Percentiles rank a stretch among this genome's conserved stretches.
Evolutionary conservation across 2,888 invertebrate genomes (phyloP).

Genomic region (Penaeus monodon): DNA sequence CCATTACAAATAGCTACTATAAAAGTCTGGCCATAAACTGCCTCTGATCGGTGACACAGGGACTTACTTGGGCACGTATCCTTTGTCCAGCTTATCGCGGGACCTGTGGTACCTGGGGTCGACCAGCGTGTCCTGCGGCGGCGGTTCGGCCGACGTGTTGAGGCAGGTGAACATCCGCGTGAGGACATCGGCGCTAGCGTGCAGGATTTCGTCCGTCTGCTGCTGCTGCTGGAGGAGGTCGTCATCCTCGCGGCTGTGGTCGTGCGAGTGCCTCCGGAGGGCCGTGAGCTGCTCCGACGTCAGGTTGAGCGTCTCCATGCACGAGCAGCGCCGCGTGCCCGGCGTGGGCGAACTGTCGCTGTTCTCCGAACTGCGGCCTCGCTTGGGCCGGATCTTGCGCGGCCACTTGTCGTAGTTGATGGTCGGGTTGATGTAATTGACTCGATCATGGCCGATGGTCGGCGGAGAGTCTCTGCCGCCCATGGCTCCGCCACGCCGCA

Average conservation of each 20-base stretch:
- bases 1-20: too few relatives aligned
- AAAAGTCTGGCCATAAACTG: neutral
- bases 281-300: conserved; percentile 56
- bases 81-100: neutral
- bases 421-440: conserved; percentile 67
- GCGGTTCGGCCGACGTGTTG: conserved; percentile 64
- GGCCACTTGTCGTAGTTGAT: conserved; percentile 67
- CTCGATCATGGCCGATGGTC: conserved; percentile 72
- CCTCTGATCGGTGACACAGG: neutral
- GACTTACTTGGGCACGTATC: conserved; percentile 9
- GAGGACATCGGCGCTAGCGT: conserved; percentile 75
- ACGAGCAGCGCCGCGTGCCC: conserved; percentile 41
- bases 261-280: conserved; percentile 51
- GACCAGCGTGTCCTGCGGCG: neutral
- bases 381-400: conserved; percentile 66
- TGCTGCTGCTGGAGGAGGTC: conserved; percentile 41
- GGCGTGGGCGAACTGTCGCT: conserved; percentile 37
- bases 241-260: conserved; percentile 54
- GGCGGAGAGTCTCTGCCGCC: conserved; percentile 55
- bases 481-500: conserved; percentile 13
- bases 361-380: conserved; percentile 1
- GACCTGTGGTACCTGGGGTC: conserved; percentile 31
- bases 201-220: conserved; percentile 58
- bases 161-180: conserved; percentile 79
- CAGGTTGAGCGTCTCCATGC: conserved; percentile 49